Base-by-base conservation (phyloP, 1,140 invertebrate genomes). In the Drosophila lacertosa region DNA sequence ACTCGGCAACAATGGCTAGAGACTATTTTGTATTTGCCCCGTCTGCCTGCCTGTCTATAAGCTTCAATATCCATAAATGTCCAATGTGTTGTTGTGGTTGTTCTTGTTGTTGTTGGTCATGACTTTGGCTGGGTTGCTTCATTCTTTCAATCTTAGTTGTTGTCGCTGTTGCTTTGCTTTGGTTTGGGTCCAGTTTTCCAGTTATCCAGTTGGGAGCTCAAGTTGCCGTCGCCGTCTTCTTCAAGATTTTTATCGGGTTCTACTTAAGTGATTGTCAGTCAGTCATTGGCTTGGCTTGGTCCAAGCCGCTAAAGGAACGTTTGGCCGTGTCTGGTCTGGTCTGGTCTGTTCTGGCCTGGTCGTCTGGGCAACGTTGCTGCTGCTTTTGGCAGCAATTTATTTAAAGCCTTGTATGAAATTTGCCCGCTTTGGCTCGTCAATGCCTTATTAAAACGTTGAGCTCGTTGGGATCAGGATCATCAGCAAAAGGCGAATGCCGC, bases 31-130 rank as follows among this genome's bases (percentile, higher is more conserved):
- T 40, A 40, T 48, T 35, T 39, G 29, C 45, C 6, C 16, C 13
- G 37, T 37, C 62, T 51, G 42, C 54, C 66, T 76, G 77, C 13
- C 79, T 82, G 74, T 70, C 83, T 82, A 78, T 88, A 89, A 89
- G 82, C 82, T 83, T 88, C 82, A 89, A 88, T 88, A 88, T 88
- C 82, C 82, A 88, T 88, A 88, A 88, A 88, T 88, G 82, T 89
- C 83, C 71, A 89, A 82, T 76, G 72, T 67, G 67, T 76, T 80
- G 68, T 54, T 66, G 57, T 53, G 54, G 50, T 42, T 67, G 67
- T 76, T 80, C 62, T 54, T 66, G 57, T 53, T 59, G 50, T 42
- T 53, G 64, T 74, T 74, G 74, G 64, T 83, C 82, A 88, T 86
- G 82, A 88, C 77, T 88, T 75, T 86, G 72, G 64, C 58, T 65